A percentile compares a stretch with the other conserved stretches of the same genome.
Evolutionary conservation across 2,888 invertebrate species (phyloP).

Genomic region (Hecatera dysodea): DNA sequence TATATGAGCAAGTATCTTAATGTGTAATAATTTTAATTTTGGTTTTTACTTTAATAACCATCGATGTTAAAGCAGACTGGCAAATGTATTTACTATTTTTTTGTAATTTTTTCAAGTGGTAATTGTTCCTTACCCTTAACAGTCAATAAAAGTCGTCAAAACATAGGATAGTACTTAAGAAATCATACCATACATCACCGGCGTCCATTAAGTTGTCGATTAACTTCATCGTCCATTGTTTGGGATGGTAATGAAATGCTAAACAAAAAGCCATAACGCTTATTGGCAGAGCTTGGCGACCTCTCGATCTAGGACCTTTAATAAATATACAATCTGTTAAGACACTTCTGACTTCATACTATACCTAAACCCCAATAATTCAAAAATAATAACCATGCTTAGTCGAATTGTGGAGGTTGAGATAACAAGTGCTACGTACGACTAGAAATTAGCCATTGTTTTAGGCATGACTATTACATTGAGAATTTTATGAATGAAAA

Average conservation of each 20-base stretch:
- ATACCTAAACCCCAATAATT: too few species aligned
- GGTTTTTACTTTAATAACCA: too few species aligned
- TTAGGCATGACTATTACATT: background rate
- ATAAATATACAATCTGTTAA: slow-evolving; percentile 20
- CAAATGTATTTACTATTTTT: background rate
- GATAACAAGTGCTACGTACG: too few species aligned
- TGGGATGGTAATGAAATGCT: slow-evolving; percentile 90
- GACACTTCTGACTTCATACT: background rate
- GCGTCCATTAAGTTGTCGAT: slow-evolving; percentile 91
- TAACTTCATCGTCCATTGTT: slow-evolving; percentile 91
- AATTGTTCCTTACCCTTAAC: background rate
- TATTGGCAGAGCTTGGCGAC: slow-evolving; percentile 90
- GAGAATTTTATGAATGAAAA: too few species aligned
- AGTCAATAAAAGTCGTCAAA: background rate
- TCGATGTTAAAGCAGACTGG: too few species aligned
- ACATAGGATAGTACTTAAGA: background rate
- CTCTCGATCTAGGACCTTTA: slow-evolving; percentile 80
- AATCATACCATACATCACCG: slow-evolving; percentile 87
- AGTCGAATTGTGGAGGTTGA: too few species aligned
- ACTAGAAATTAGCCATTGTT: background rate
- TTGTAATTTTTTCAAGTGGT: background rate
- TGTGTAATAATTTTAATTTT: too few species aligned
- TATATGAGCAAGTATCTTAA: too few species aligned
- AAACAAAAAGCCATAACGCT: slow-evolving; percentile 91
- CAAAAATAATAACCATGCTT: too few species aligned